phyloP scores from a whole-genome alignment of 2,888 invertebrate genomes.

The Nomada lathburiana region DNA sequence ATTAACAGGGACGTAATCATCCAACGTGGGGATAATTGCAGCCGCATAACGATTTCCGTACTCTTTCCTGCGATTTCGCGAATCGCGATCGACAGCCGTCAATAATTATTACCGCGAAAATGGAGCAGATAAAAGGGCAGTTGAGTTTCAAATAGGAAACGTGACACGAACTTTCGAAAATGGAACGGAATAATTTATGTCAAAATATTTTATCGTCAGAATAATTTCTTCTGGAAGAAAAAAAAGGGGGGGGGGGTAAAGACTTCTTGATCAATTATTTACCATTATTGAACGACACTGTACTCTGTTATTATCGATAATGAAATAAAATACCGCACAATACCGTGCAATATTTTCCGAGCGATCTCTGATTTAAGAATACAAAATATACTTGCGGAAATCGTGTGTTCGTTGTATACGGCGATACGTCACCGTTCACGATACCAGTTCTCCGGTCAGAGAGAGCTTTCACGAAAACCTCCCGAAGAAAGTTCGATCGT shows the following conservation, averaged over 20 bases:
- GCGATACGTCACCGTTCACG: background rate
- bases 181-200: background rate
- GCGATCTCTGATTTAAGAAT: no score
- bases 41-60: constrained; percentile 19
- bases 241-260: no score
- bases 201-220: no score
- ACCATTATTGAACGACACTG: no score
- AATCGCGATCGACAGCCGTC: background rate
- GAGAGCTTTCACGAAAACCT: constrained; percentile 16
- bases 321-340: background rate
- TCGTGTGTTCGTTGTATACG: background rate
- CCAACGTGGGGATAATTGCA: constrained; percentile 27
- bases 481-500: constrained; percentile 34
- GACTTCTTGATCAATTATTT: no score
- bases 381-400: background rate
- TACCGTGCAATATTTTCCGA: no score
- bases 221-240: no score
- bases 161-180: no score
- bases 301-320: no score
- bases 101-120: constrained; percentile 12
- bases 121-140: background rate
- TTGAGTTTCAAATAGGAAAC: background rate
- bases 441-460: background rate
- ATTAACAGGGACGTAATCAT: constrained; percentile 25
- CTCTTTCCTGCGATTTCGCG: background rate